These are phyloP conservation scores for Scelioninae gen. 2 DNA, from an alignment of 2,888 invertebrate species.

Conservation along the genomic window DNA sequence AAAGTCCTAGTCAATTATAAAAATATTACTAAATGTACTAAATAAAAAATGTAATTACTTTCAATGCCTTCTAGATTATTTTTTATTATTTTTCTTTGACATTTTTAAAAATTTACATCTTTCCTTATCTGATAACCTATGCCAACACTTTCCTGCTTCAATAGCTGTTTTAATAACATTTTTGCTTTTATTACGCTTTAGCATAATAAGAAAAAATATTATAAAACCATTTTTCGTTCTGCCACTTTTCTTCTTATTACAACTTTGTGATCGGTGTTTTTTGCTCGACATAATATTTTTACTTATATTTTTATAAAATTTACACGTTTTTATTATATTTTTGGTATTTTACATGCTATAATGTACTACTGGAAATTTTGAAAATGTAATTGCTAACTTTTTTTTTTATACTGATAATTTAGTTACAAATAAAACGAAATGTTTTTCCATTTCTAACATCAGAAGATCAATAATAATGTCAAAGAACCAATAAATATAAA, in stretches of 20 bases:
- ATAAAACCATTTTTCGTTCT: constrained; percentile 55
- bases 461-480: no score
- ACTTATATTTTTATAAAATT: background rate
- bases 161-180: constrained; percentile 44
- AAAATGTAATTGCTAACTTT: background rate
- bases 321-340: background rate
- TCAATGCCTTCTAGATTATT: no score
- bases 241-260: background rate
- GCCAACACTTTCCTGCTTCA: constrained; percentile 58
- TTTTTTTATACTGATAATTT: constrained; percentile 10
- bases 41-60: no score
- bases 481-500: no score
- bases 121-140: constrained; percentile 29
- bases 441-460: constrained; percentile 20
- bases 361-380: background rate
- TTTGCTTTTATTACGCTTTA: constrained; percentile 27
- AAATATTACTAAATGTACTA: no score
- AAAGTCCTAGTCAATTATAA: no score
- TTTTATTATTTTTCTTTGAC: background rate
- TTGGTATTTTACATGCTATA: background rate
- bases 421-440: background rate
- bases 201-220: constrained; percentile 40
- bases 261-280: constrained; percentile 2
- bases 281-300: constrained; percentile 3
- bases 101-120: constrained; percentile 48